Evolutionary conservation across 2,888 invertebrate species (phyloP), one percentile per base, ranked within the genome.

Genomic region (Eumacrocentrus americanus): DNA sequence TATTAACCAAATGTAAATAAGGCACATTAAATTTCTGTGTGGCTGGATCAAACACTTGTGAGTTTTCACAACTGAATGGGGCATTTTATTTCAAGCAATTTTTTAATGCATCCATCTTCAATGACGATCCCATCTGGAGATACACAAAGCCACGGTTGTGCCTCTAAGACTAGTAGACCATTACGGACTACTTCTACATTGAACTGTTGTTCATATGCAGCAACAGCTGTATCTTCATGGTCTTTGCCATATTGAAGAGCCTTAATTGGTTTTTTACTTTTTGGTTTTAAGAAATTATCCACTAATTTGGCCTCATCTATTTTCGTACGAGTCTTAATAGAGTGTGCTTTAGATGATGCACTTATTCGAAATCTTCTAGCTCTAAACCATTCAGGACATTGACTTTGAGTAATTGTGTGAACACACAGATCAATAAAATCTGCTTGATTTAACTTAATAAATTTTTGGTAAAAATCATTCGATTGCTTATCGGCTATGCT

Each of bases 81-180:
- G 40, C 63, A 66, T 34, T 66, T 66, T n/a, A 66, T 48, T 14
- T 66, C 63, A 7, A 66, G 25, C 29, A 58, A 18, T 37, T 58
- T 61, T 9, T 37, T 47, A n/a, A 58, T 54, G 3, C 52, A 47
- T 29, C 44, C 65, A 48, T 64, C 53, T 35, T 61, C 58, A 3
- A 64, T 37, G n/a, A 64, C 61, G 2, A 64, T 55, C 18, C 62
- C 64, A 38, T 66, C 58, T 18, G 52, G 40, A 18, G 53, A 54
- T 3, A 60, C 57, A 38, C 66, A 46, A 18, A 64, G 40, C 66
- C 59, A 64, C 22, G 62, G 60, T 37, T 66, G 63, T 52, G 44
- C 3, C 40, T 51, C 16, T 23, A 23, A 47, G 11, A 63, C 47
- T 2, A 63, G 23, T 16, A 55, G 5, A 11, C 58, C 63, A 29